Percentiles rank a stretch among this genome's conserved stretches.
Evolutionary conservation across 1,140 invertebrate genomes (phyloP).

Genomic region (Zophobas atratus): DNA sequence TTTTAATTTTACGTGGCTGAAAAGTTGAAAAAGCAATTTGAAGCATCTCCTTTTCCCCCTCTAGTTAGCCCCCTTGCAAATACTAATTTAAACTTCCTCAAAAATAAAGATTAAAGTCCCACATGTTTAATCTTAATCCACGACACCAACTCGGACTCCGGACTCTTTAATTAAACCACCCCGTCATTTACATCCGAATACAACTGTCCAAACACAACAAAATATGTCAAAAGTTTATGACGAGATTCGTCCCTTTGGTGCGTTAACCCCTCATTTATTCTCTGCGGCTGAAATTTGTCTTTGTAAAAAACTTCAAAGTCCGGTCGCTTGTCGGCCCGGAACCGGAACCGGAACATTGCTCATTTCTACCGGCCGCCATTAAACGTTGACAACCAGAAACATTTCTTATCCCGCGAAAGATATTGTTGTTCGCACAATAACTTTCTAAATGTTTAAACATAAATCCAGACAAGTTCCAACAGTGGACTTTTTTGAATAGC

Average conservation of each 20-base stretch:
- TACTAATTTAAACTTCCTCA: no score
- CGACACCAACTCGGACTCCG: no score
- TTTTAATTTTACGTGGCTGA: no score
- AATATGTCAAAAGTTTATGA: constrained; percentile 10
- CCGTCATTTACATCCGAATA: neutral
- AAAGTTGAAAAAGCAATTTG: no score
- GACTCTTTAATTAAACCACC: neutral
- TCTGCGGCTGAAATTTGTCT: constrained; percentile 31
- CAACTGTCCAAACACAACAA: neutral
- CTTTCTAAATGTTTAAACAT: constrained; percentile 30
- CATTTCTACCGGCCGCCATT: constrained; percentile 31
- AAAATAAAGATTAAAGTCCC: no score
- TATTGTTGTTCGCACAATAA: constrained; percentile 16
- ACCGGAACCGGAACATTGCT: constrained; percentile 34
- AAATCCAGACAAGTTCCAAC: no score
- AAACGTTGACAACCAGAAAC: constrained; percentile 38
- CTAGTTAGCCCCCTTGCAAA: no score
- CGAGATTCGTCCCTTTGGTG: constrained; percentile 5
- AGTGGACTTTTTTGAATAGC: no score
- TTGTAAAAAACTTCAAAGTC: constrained; percentile 43
- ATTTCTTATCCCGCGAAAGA: constrained; percentile 18
- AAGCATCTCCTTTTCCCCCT: no score
- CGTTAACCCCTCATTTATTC: constrained; percentile 24
- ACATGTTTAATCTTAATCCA: no score
- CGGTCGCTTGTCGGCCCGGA: constrained; percentile 29